phyloP scores from a whole-genome alignment of 2,797 vertebrate species.

The Danio tinwini region DNA sequence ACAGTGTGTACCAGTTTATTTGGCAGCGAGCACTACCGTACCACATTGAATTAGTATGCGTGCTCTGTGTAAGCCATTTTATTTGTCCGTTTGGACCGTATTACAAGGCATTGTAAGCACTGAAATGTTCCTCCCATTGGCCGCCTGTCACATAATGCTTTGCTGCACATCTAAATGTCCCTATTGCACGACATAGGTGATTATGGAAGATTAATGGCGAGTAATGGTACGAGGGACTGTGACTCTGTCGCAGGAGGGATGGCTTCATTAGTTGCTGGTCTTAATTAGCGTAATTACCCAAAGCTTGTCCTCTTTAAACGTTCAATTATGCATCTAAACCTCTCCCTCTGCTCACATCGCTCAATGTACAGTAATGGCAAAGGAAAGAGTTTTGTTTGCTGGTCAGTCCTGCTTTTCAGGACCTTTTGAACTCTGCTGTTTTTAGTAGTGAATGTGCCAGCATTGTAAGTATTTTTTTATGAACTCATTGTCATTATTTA shows the following conservation, averaged over 20 bases:
- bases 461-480: background rate
- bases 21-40: constrained; percentile 50
- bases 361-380: background rate
- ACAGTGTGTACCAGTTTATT: constrained; percentile 28
- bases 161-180: constrained; percentile 29
- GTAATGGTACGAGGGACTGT: constrained; percentile 68
- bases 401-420: background rate
- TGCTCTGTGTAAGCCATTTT: constrained; percentile 9
- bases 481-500: background rate
- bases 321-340: constrained; percentile 61
- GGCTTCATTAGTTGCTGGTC: constrained; percentile 71
- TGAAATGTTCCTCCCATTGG: constrained; percentile 15
- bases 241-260: constrained; percentile 61
- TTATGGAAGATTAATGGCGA: constrained; percentile 74
- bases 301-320: constrained; percentile 74
- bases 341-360: constrained; percentile 54
- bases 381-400: too few species aligned
- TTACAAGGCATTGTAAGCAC: constrained; percentile 22
- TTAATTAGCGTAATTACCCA: constrained; percentile 75
- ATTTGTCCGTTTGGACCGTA: constrained; percentile 17
- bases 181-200: constrained; percentile 63
- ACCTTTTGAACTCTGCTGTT: background rate
- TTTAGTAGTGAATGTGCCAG: background rate
- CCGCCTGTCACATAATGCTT: constrained; percentile 30
- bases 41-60: constrained; percentile 12